Evolutionary conservation across 2,888 invertebrate genomes (phyloP).

Genomic region (Seladonia tumulorum): DNA sequence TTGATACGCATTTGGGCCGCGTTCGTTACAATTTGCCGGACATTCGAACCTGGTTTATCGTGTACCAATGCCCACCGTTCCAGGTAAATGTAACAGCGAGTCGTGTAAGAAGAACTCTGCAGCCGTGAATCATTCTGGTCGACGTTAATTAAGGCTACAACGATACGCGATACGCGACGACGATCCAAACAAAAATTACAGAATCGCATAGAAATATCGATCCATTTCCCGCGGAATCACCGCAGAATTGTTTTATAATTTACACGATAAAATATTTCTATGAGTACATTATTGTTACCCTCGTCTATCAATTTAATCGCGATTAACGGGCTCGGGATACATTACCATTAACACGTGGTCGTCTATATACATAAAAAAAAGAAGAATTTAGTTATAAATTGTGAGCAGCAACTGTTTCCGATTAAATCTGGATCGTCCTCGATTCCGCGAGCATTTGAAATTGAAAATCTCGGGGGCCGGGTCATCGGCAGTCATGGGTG

Average conservation of each 20-base stretch:
- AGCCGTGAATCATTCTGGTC: neutral
- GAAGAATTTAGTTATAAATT: conserved; percentile 56
- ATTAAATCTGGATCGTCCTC: conserved; percentile 13
- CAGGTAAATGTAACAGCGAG: conserved; percentile 1
- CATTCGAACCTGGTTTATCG: conserved; percentile 35
- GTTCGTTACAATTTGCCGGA: conserved; percentile 42
- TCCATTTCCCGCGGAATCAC: no score
- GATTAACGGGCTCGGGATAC: conserved; percentile 15
- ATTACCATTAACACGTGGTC: conserved; percentile 23
- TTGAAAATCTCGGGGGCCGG: conserved; percentile 57
- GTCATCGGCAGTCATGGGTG: conserved; percentile 52
- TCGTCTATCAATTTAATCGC: neutral
- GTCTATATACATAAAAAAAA: neutral
- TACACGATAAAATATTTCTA: neutral
- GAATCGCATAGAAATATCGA: neutral
- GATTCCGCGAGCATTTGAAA: conserved; percentile 46
- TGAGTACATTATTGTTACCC: neutral
- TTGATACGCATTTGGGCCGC: conserved; percentile 37
- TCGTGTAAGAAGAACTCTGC: conserved; percentile 1
- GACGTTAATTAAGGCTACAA: neutral
- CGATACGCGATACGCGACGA: neutral
- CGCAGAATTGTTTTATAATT: no score
- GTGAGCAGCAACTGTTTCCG: conserved; percentile 30
- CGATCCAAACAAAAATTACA: neutral
- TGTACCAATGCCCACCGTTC: neutral